These are phyloP conservation scores for Clarias batrachus DNA, from an alignment of 2,113 vertebrate genomes.

Conservation along the genomic window DNA sequence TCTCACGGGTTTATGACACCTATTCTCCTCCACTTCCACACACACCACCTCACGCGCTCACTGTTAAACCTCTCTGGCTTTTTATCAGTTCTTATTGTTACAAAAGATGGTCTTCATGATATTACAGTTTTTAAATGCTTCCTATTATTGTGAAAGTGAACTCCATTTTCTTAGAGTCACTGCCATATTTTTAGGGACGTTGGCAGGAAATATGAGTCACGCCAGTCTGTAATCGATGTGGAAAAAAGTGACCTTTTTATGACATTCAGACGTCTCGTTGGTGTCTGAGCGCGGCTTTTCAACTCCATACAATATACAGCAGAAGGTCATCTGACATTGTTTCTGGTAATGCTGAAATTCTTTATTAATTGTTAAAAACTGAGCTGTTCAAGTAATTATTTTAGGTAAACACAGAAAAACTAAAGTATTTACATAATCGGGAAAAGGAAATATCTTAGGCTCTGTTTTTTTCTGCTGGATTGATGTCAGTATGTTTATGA, in stretches of 20 bases:
- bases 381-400: not conserved
- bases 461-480: constrained; percentile 56
- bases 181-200: constrained; percentile 49
- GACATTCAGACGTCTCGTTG: not conserved
- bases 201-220: constrained; percentile 37
- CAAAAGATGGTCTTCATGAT: constrained; percentile 55
- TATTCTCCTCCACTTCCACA: constrained; percentile 46
- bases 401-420: not conserved
- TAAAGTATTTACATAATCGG: not conserved
- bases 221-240: constrained; percentile 39
- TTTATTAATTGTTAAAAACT: not conserved
- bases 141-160: constrained; percentile 65
- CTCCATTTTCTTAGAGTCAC: constrained; percentile 41
- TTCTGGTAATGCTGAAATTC: not conserved
- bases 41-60: constrained; percentile 45
- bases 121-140: constrained; percentile 61
- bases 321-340: not conserved
- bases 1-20: constrained; percentile 46
- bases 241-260: constrained; percentile 50
- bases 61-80: constrained; percentile 14
- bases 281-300: not conserved
- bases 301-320: not conserved
- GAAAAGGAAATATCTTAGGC: constrained; percentile 29
- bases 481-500: constrained; percentile 63
- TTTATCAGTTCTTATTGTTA: constrained; percentile 51